Base-by-base conservation (phyloP, 2,113 vertebrate species). In the Scopus umbretta region DNA sequence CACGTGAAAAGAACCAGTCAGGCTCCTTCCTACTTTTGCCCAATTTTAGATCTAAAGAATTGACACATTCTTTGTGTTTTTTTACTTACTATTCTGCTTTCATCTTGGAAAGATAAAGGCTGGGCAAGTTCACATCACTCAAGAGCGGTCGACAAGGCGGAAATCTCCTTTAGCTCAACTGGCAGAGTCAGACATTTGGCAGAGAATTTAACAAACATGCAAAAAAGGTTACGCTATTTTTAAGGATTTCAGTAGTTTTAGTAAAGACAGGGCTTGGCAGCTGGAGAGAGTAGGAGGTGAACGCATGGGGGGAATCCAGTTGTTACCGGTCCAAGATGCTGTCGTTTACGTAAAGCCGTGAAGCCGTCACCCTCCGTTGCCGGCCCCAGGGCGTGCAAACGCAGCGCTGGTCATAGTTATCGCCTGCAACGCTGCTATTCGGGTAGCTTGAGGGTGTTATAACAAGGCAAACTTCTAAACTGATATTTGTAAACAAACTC, bases 301-400 rank as follows among this genome's bases (percentile, higher is more conserved):
- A 93, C 72, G 94, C 81, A 97, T 94, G 97, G 96, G 96, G 63
- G 75, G 58, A 52, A 83, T 38, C 94, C 96, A 94, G 84, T 91
- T 83, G 96, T 88, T 88, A 83, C 96, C 96, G 95, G 92, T 61
- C 90, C 50, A 65, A 32, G 61, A 16, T 32, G 73, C 8, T 94
- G 83, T 26, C 79, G 63, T 34, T 11, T 2, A 50, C 50, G 65
- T 80, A 81, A 92, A 88, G 66, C 92, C 78, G 25, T 4, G 6
- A 86, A 40, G 13, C 49, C 38, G 56, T 68, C 80, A 81, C 95
- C 90, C 78, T 65, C 95, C 80, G 86, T 76, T 83, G 73, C 9
- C 61, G 84, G 93, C 42, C 52, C 59, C 36, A 12, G 26, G 29
- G 32, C 2, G 13, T 21, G 11, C 49, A 70, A 38, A 38, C 11